Percentiles rank a stretch among this genome's conserved stretches.
These are phyloP conservation scores for Hippolais icterina DNA, from an alignment of 2,113 vertebrate genomes.

Conservation along the genomic window DNA sequence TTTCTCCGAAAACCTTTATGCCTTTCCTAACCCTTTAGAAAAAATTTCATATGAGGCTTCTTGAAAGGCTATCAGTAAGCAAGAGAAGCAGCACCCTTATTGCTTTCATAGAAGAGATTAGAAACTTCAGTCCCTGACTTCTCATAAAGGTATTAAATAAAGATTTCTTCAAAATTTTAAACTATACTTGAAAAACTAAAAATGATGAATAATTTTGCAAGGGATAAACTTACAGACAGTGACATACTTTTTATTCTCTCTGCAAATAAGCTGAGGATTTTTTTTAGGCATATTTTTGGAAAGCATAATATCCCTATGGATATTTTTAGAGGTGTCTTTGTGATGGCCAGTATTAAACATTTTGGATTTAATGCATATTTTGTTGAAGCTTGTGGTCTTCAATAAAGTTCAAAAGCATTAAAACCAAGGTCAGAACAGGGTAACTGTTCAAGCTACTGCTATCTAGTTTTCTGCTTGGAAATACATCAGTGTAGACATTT, in stretches of 20 bases:
- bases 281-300: background rate
- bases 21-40: background rate
- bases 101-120: background rate
- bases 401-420: background rate
- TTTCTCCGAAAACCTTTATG: background rate
- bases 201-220: background rate
- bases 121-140: background rate
- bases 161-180: background rate
- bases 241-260: background rate
- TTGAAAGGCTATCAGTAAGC: background rate
- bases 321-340: background rate
- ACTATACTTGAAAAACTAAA: background rate
- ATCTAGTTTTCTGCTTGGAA: background rate
- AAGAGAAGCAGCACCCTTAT: background rate
- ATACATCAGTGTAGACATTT: background rate
- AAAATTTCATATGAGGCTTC: rapidly evolving
- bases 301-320: background rate
- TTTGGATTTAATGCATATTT: background rate
- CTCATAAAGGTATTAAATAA: background rate
- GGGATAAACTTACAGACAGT: background rate
- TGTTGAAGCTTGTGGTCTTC: background rate
- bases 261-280: background rate
- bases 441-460: background rate
- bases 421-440: background rate
- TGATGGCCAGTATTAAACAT: background rate